Conservation (phyloP, 2,797 vertebrate genomes). For the Orestias chungarensis region DNA sequence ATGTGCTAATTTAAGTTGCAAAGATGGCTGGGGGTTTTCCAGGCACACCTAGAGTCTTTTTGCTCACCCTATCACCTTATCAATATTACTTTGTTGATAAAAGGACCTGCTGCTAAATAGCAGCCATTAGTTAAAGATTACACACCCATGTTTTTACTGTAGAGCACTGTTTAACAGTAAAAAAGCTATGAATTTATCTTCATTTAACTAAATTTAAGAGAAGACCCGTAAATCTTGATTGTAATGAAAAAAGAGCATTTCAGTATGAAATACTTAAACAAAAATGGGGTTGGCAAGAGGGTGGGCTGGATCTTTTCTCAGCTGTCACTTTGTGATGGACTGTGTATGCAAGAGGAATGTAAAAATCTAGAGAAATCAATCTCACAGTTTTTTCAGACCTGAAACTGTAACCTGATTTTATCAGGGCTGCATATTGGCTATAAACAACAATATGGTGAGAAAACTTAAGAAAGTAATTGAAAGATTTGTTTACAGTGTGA, state of each 20-base stretch:
- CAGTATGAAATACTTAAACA: not conserved
- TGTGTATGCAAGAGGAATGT: not conserved
- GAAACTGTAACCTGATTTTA: not conserved
- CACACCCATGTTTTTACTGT: not conserved
- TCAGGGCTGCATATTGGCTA: not conserved
- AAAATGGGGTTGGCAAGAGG: not conserved
- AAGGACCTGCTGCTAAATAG: not conserved
- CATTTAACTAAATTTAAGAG: not conserved
- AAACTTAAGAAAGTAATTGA: not conserved
- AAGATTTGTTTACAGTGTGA: not conserved
- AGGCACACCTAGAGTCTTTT: conserved; percentile 45
- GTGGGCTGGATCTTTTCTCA: not conserved
- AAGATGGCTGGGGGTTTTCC: conserved; percentile 42
- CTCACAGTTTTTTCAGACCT: not conserved
- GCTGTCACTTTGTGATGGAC: not conserved
- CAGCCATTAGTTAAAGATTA: conserved; percentile 3
- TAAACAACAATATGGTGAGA: not conserved
- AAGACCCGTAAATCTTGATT: not conserved
- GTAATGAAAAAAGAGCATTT: not conserved
- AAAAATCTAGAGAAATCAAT: not conserved
- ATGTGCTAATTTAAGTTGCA: conserved; percentile 38
- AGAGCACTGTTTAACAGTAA: not conserved
- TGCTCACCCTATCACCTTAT: conserved; percentile 40
- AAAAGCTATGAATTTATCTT: not conserved
- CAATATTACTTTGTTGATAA: conserved; percentile 23